Percentiles rank a stretch among this genome's conserved stretches.
These are phyloP conservation scores for Drosophila bocki DNA, from an alignment of 1,140 invertebrate species.

Conservation along the genomic window DNA sequence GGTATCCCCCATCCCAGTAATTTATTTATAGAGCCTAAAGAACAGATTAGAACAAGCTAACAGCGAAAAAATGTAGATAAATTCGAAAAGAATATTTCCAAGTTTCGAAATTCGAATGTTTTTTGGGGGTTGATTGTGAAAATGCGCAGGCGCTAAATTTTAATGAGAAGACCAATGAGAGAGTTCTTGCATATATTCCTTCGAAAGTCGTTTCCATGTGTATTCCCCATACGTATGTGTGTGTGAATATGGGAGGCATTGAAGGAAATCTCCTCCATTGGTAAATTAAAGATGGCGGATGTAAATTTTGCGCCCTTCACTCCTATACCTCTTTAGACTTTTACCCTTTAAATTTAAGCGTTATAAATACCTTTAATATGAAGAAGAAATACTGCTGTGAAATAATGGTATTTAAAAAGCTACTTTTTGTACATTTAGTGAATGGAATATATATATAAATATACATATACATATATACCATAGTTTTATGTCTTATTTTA, in stretches of 20 bases:
- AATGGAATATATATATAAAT: too few species aligned
- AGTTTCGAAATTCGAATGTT: conserved; percentile 24
- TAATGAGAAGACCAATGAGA: conserved; percentile 68
- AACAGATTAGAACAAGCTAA: not conserved
- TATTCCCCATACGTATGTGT: conserved; percentile 14
- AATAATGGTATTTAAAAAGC: not conserved
- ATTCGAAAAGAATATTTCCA: conserved; percentile 26
- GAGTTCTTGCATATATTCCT: conserved; percentile 40
- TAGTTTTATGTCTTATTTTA: too few species aligned
- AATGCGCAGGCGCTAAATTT: conserved; percentile 62
- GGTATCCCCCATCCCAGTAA: too few species aligned
- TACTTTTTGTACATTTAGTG: too few species aligned
- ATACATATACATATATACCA: too few species aligned
- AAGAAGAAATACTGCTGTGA: not conserved
- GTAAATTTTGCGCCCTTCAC: conserved; percentile 27
- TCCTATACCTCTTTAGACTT: not conserved
- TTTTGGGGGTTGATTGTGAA: conserved; percentile 50
- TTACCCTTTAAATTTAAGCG: conserved; percentile 23
- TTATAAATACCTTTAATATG: not conserved
- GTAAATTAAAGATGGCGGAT: conserved; percentile 75
- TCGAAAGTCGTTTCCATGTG: conserved; percentile 31
- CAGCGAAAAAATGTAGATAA: not conserved
- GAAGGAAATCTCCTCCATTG: conserved; percentile 47
- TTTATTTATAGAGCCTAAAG: not conserved
- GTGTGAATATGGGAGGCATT: conserved; percentile 28